Evolutionary conservation across 2,797 vertebrate species (phyloP).

Genomic region (Mormyrus proboscirostris): DNA sequence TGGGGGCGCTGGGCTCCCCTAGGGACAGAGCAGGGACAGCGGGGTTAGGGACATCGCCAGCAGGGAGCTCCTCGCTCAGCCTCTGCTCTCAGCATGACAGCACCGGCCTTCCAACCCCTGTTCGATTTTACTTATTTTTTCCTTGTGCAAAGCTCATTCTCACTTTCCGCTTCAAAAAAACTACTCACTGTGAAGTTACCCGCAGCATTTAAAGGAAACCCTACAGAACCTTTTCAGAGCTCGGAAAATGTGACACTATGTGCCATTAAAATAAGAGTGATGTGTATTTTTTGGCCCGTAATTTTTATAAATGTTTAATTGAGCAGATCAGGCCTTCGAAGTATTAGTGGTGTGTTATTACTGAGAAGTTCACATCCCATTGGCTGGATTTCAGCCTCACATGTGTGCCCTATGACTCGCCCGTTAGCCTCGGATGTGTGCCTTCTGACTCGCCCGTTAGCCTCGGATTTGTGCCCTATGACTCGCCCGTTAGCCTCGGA

Average conservation of each 20-base stretch:
- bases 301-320: neutral
- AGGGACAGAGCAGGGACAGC: conserved; percentile 46
- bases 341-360: neutral
- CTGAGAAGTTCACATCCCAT: neutral
- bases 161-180: neutral
- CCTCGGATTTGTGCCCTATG: neutral
- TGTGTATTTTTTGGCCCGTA: neutral
- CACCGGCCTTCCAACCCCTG: neutral
- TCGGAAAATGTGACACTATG: neutral
- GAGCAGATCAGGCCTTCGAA: neutral
- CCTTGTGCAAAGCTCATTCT: neutral
- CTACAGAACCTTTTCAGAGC: neutral
- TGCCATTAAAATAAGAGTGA: neutral
- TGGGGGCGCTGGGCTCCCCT: conserved; percentile 92
- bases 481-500: neutral
- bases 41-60: conserved; percentile 17
- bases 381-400: neutral
- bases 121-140: neutral
- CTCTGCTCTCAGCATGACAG: neutral
- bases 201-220: neutral
- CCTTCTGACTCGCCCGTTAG: neutral
- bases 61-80: neutral
- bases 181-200: neutral
- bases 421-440: neutral
- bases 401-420: neutral